phyloP scores from a whole-genome alignment of 2,113 vertebrate genomes.

The Sinocyclocheilus anshuiensis region DNA sequence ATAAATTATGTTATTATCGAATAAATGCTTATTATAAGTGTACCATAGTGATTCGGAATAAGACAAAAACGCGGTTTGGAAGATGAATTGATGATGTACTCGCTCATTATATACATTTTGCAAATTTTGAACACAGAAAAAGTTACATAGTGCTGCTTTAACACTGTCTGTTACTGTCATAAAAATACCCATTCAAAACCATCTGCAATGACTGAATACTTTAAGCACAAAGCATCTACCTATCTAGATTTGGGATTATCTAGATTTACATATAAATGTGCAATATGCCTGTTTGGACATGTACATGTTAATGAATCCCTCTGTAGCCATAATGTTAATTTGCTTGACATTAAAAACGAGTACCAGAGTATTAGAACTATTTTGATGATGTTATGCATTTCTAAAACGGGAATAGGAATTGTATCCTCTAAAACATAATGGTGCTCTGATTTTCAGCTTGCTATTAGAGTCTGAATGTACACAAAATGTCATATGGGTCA shows the following conservation, averaged over 20 bases:
- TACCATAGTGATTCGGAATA: no score
- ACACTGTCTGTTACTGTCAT: not conserved
- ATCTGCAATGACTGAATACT: not conserved
- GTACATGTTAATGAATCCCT: not conserved
- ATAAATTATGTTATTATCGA: constrained; percentile 7
- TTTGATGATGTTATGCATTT: not conserved
- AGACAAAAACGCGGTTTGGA: no score
- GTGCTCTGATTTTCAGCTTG: not conserved
- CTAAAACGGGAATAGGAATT: not conserved
- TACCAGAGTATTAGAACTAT: not conserved
- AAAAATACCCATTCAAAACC: not conserved
- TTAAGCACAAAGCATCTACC: not conserved
- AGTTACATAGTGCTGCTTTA: constrained; percentile 9
- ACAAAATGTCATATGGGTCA: not conserved
- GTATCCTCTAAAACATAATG: not conserved
- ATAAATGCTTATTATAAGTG: not conserved
- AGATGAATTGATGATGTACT: no score
- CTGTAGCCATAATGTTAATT: not conserved
- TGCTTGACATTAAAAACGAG: not conserved
- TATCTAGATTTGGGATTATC: not conserved
- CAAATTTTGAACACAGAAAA: no score
- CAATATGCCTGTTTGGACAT: not conserved
- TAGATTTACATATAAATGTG: not conserved
- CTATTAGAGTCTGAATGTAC: not conserved
- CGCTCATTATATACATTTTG: no score